phyloP scores from a whole-genome alignment of 1,140 invertebrate genomes.

The Bombus polaris region DNA sequence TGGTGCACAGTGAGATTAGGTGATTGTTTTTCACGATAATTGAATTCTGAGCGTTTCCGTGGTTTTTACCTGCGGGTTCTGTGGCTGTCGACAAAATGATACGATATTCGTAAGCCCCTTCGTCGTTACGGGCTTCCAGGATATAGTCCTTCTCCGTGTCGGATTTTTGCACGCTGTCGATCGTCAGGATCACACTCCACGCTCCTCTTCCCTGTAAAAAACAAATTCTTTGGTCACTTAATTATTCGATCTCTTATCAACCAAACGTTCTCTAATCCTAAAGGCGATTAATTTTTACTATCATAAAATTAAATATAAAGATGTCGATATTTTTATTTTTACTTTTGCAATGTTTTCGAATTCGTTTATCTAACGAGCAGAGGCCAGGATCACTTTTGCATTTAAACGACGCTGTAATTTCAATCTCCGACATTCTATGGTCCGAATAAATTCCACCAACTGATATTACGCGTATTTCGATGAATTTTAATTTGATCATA shows the following conservation, averaged over 20 bases:
- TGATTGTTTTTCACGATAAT: neutral
- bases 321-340: no score
- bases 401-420: slow-evolving; percentile 38
- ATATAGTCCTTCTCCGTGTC: slow-evolving; percentile 88
- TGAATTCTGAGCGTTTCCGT: neutral
- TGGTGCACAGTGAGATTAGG: slow-evolving; percentile 8
- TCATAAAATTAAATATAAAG: no score
- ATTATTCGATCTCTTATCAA: neutral
- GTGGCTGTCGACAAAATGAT: slow-evolving; percentile 88
- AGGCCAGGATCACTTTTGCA: neutral
- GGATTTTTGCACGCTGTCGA: slow-evolving; percentile 87
- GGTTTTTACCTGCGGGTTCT: slow-evolving; percentile 86
- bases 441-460: slow-evolving; percentile 1
- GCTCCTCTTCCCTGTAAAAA: slow-evolving; percentile 84
- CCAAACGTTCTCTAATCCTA: neutral
- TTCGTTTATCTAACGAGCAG: neutral
- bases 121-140: slow-evolving; percentile 86
- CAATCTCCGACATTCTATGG: neutral
- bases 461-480: slow-evolving; percentile 29
- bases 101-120: slow-evolving; percentile 85
- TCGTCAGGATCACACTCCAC: slow-evolving; percentile 86
- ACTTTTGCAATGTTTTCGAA: slow-evolving; percentile 15
- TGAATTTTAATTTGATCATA: slow-evolving; percentile 21
- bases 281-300: neutral
- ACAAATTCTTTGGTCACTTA: neutral